A percentile compares a stretch with the other conserved stretches of the same genome.
phyloP scores from a whole-genome alignment of 2,113 vertebrate genomes.

The Onychostruthus taczanowskii region DNA sequence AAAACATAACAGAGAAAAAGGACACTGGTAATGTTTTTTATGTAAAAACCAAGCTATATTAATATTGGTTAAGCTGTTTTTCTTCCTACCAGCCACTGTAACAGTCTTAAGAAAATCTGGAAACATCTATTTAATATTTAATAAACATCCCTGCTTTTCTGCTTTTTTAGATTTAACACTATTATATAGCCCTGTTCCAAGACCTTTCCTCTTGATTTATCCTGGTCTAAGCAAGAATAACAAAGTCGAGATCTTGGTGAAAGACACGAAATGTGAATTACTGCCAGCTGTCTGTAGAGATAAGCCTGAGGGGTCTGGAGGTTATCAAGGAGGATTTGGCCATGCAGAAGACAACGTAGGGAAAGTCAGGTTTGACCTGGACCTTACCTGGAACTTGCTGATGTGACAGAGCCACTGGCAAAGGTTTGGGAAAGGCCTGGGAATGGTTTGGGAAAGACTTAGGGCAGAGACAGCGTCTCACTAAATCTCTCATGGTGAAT shows the following conservation, averaged over 20 bases:
- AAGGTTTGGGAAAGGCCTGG: neutral
- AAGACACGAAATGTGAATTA: neutral
- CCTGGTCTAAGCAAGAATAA: neutral
- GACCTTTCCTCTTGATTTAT: neutral
- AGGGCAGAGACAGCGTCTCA: accelerated
- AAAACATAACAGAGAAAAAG: neutral
- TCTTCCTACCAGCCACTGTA: neutral
- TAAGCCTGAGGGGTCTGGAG: neutral
- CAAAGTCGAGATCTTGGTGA: neutral
- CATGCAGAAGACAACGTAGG: accelerated
- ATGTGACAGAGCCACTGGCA: neutral
- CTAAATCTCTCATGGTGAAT: neutral
- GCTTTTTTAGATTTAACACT: neutral
- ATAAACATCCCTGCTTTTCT: neutral
- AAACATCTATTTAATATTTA: neutral
- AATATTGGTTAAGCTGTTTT: neutral
- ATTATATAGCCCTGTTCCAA: neutral
- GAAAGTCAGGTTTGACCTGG: neutral
- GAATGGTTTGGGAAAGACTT: neutral
- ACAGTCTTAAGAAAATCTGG: neutral
- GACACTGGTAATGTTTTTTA: neutral
- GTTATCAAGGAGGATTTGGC: neutral
- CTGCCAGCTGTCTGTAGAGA: neutral
- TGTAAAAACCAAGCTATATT: neutral
- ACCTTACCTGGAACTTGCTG: neutral